Conservation (phyloP, 2,797 vertebrate genomes). For the Myotis daubentonii region DNA sequence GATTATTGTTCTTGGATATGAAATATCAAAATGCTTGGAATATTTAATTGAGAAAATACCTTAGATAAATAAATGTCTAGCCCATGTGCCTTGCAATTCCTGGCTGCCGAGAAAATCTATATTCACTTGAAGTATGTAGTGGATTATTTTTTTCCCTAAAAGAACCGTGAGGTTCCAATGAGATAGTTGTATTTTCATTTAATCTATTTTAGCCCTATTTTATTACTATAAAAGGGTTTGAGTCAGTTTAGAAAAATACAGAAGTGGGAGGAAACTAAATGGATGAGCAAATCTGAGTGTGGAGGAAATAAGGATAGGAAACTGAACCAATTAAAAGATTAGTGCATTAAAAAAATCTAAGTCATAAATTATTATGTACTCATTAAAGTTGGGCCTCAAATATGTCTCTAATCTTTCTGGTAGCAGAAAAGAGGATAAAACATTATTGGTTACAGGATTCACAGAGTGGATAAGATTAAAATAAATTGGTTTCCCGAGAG, state of each 20-base stretch:
- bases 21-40: neutral
- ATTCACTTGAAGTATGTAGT: neutral
- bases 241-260: constrained; percentile 39
- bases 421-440: neutral
- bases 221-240: constrained; percentile 14
- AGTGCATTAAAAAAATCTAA: neutral
- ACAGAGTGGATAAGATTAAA: neutral
- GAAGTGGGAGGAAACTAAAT: constrained; percentile 12
- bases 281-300: neutral
- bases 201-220: constrained; percentile 9
- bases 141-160: neutral
- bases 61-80: neutral
- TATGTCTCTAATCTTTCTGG: constrained; percentile 13
- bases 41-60: neutral
- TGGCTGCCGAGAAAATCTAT: neutral
- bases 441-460: neutral
- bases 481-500: constrained; percentile 3
- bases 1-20: neutral
- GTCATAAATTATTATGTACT: neutral
- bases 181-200: constrained; percentile 38
- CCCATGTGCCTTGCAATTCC: neutral
- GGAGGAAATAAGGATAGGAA: constrained; percentile 42
- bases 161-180: neutral
- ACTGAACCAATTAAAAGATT: constrained; percentile 44
- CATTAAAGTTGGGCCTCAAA: neutral